phyloP scores from a whole-genome alignment of 2,797 vertebrate genomes.

The Coendou prehensilis region DNA sequence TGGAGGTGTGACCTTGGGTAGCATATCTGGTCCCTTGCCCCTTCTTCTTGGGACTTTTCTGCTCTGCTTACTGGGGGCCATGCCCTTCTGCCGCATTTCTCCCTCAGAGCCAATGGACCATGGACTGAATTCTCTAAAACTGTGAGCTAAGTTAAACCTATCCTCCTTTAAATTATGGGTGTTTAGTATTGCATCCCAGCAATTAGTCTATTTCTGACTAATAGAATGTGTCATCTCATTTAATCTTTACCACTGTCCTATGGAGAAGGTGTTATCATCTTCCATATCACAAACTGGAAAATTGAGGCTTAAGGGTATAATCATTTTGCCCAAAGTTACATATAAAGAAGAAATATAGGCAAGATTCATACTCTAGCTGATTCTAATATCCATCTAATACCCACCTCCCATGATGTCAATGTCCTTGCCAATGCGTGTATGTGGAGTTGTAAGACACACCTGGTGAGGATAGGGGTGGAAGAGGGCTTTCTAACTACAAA shows the following conservation, averaged over 20 bases:
- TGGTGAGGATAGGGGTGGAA: not conserved
- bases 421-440: not conserved
- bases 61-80: not conserved
- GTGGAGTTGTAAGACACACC: not conserved
- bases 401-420: fast-evolving
- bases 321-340: not conserved
- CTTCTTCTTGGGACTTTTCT: not conserved
- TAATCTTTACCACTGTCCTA: not conserved
- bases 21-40: not conserved
- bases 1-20: not conserved
- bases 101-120: not conserved
- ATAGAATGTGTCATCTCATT: not conserved
- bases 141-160: not conserved
- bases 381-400: not conserved
- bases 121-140: not conserved
- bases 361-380: not conserved
- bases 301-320: not conserved
- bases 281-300: not conserved
- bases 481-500: not conserved
- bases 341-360: not conserved
- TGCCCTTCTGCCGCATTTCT: not conserved
- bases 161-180: not conserved
- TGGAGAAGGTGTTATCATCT: not conserved
- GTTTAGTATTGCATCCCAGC: not conserved
- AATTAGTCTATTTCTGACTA: not conserved